Conservation (phyloP, 2,113 vertebrate genomes). For the Cisticola juncidis region DNA sequence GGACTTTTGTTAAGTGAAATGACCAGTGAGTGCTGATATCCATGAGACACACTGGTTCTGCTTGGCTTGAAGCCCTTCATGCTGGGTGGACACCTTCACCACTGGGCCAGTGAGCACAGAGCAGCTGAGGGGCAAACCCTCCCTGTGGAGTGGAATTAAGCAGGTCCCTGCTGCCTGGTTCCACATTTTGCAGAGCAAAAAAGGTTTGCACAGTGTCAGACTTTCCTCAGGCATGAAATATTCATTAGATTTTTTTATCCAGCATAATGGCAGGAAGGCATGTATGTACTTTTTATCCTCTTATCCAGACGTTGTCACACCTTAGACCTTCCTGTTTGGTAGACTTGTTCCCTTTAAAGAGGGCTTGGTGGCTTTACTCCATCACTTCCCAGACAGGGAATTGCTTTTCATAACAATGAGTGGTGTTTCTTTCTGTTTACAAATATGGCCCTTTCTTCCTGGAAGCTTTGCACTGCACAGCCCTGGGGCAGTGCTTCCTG, state of each 20-base stretch:
- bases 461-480: background rate
- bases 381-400: background rate
- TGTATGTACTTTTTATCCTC: background rate
- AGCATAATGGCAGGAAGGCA: background rate
- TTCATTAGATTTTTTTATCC: background rate
- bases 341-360: background rate
- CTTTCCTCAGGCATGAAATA: background rate
- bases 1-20: background rate
- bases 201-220: background rate
- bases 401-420: background rate
- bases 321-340: conserved; percentile 44
- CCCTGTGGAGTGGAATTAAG: background rate
- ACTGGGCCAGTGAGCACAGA: background rate
- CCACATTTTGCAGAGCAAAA: background rate
- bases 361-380: background rate
- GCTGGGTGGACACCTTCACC: background rate
- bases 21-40: background rate
- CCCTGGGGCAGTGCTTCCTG: background rate
- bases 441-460: background rate
- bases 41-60: background rate
- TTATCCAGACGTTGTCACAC: background rate
- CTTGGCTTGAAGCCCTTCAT: background rate
- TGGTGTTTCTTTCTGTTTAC: background rate
- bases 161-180: background rate
- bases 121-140: background rate